A percentile compares a stretch with the other conserved stretches of the same genome.
Conservation (phyloP, 2,888 invertebrate species). For the Cistogaster globosa region DNA sequence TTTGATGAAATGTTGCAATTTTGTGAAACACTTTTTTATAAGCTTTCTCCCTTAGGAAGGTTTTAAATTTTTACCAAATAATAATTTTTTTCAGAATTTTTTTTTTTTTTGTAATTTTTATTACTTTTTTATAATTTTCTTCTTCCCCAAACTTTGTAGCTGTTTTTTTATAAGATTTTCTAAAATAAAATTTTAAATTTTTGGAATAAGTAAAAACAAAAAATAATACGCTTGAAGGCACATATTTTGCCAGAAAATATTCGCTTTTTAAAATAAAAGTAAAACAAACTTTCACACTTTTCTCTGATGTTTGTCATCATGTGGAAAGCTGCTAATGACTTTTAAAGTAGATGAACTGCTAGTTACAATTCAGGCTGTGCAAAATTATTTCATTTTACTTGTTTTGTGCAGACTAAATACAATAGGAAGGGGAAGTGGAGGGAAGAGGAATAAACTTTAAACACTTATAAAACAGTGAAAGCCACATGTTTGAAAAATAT, state of each 20-base stretch:
- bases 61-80: no score
- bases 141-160: no score
- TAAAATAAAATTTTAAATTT: not conserved
- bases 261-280: not conserved
- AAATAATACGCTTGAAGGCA: no score
- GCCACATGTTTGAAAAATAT: constrained; percentile 57
- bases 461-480: constrained; percentile 37
- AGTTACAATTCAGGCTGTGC: constrained; percentile 2
- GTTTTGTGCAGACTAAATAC: not conserved
- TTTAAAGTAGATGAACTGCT: constrained; percentile 75
- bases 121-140: no score
- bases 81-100: no score
- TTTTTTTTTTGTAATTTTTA: no score
- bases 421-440: constrained; percentile 6
- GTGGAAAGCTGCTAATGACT: constrained; percentile 81
- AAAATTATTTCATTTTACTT: not conserved
- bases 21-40: no score
- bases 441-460: no score
- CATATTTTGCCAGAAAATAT: not conserved
- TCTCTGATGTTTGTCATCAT: constrained; percentile 54
- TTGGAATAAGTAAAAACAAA: not conserved
- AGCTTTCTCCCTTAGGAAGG: no score
- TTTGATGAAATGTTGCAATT: no score
- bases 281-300: constrained; percentile 25
- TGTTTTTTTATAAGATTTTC: not conserved